Conservation (phyloP, 2,797 vertebrate species). For the Uromys caudimaculatus region DNA sequence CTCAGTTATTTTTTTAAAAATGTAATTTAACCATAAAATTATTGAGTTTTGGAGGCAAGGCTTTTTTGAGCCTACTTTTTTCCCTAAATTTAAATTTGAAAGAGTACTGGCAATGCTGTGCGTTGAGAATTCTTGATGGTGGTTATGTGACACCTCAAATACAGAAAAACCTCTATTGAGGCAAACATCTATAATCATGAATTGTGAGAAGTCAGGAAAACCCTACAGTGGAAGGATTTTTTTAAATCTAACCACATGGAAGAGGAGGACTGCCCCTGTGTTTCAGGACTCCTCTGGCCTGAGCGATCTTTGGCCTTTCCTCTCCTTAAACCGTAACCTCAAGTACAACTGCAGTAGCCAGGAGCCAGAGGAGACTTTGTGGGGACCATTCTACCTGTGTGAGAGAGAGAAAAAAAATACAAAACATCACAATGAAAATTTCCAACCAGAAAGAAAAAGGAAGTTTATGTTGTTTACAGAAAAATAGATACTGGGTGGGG, state of each 20-base stretch:
- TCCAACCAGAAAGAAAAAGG: neutral
- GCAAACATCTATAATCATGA: neutral
- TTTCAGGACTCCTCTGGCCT: neutral
- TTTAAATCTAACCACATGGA: neutral
- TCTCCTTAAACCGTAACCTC: neutral
- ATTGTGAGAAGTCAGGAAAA: constrained; percentile 25
- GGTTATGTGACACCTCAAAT: constrained; percentile 54
- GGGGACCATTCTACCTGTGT: neutral
- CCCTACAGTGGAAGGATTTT: neutral
- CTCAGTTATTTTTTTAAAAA: constrained; percentile 36
- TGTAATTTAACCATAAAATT: constrained; percentile 55
- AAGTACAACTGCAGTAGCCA: neutral
- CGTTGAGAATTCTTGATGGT: constrained; percentile 60
- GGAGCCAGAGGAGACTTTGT: neutral
- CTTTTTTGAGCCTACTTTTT: constrained; percentile 6
- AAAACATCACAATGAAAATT: neutral
- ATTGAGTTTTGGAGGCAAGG: constrained; percentile 10
- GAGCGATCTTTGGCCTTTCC: neutral
- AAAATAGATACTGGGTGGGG: neutral
- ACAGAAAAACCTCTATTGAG: constrained; percentile 34
- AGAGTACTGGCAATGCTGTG: neutral
- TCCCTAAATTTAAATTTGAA: constrained; percentile 37
- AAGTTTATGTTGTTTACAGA: neutral
- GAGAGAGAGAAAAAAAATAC: neutral
- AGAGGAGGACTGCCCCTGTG: neutral